These are phyloP conservation scores for Leptinotarsa texana DNA, from an alignment of 1,140 invertebrate genomes.

Conservation along the genomic window DNA sequence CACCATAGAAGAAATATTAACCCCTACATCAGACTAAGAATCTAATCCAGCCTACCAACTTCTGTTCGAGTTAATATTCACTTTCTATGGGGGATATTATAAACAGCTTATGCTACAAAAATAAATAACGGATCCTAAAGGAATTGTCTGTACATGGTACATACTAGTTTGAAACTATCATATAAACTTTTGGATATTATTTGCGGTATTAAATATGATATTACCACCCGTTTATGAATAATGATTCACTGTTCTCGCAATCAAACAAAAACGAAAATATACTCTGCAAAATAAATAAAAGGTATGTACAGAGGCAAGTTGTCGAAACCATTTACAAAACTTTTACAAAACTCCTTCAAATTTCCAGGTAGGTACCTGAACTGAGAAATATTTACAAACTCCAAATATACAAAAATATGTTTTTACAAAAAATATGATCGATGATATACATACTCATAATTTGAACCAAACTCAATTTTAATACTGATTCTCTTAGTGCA, in stretches of 20 bases:
- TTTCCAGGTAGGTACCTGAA: slow-evolving; percentile 43
- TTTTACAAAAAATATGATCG: slow-evolving; percentile 43
- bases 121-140: slow-evolving; percentile 41
- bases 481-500: slow-evolving; percentile 46
- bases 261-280: slow-evolving; percentile 24
- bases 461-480: slow-evolving; percentile 41
- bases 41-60: too few species aligned
- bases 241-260: slow-evolving; percentile 25
- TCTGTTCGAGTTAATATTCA: neutral
- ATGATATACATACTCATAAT: slow-evolving; percentile 37
- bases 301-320: slow-evolving; percentile 46
- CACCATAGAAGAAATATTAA: neutral
- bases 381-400: slow-evolving; percentile 39
- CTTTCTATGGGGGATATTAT: neutral
- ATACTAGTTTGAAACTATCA: slow-evolving; percentile 42
- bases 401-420: slow-evolving; percentile 38
- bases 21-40: neutral
- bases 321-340: slow-evolving; percentile 42
- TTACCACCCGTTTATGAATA: slow-evolving; percentile 8
- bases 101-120: slow-evolving; percentile 30
- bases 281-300: slow-evolving; percentile 26
- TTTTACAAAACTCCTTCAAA: slow-evolving; percentile 43
- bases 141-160: slow-evolving; percentile 47
- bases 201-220: neutral
- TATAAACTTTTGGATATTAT: slow-evolving; percentile 36